Base-by-base conservation (phyloP, 2,888 invertebrate genomes). In the Cheilosia vulpina region DNA sequence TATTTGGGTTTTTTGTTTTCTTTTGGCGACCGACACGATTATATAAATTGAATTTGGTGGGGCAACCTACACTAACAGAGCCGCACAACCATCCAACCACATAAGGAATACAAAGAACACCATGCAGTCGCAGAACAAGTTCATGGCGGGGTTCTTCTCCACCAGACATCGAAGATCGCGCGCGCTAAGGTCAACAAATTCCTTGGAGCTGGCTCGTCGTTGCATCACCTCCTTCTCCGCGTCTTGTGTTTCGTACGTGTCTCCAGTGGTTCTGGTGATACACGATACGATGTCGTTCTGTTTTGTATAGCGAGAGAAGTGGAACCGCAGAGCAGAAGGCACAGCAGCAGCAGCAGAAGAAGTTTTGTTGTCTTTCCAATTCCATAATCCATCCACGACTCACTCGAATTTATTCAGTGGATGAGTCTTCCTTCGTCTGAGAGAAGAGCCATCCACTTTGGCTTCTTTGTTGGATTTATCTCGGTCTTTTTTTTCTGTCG, bases 171-270 rank as follows among this genome's bases (percentile, higher is more conserved):
- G 80, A 65, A 21, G 84, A 84, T 66, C 68, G 69, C 78, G 79
- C 71, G 71, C 65, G 38, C 83, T 84, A 84, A 80, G 84, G 84
- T 84, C 84, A 84, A 84, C 80, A 84, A 84, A 84, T 84, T 84
- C 80, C 71, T 79, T 65, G 57, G 63, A 13, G 11, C 13, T 31
- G 31, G 31, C 31, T 31, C 31, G 31, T 31, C 31, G 31, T 31
- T 7, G 31, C 31, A 31, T 34, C 38, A 27, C 31, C 53, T 53
- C 41, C 52, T 52, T 17, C 41, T 24, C 2, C 19, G 21, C 47
- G 17, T 21, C 21, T 17, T 21, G 15, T 4, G n/a, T 5, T 27
- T 15, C 52, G 27, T 52, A 15, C 15, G 17, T 52, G 15, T 50
- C 52, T 27, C 24, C 53, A 55, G 24, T 24, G 13, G 52, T 24